Evolutionary conservation across 2,888 invertebrate species (phyloP).

Genomic region (Drosophila mimetica): DNA sequence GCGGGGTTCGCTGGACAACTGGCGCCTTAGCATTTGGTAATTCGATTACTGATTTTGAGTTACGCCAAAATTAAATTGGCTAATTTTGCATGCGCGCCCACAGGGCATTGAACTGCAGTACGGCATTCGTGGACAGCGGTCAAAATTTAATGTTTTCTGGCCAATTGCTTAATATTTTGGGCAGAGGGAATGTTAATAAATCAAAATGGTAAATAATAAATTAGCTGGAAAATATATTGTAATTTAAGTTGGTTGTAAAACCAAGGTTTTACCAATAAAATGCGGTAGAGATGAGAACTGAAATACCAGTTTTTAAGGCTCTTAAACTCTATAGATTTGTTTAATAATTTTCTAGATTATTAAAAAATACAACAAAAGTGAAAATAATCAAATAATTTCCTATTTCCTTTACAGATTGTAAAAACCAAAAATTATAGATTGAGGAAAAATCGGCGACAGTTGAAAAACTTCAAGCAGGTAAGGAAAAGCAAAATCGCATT

Average conservation of each 20-base stretch:
- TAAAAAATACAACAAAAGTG: background rate
- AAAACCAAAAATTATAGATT: conserved; percentile 8
- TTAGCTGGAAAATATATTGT: background rate
- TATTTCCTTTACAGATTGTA: conserved; percentile 26
- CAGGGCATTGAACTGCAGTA: conserved; percentile 62
- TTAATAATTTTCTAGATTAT: background rate
- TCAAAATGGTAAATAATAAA: conserved; percentile 8
- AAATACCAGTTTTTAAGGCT: no score
- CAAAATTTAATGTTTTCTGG: conserved; percentile 6
- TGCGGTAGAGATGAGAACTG: no score
- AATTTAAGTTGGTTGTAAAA: no score
- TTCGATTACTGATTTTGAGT: conserved; percentile 58
- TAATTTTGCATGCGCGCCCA: conserved; percentile 53
- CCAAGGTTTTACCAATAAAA: no score
- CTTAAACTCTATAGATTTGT: no score
- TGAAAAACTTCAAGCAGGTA: conserved; percentile 57
- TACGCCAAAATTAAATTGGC: conserved; percentile 43
- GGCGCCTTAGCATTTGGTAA: conserved; percentile 68
- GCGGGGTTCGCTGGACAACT: conserved; percentile 16
- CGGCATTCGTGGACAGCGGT: conserved; percentile 8
- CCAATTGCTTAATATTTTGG: conserved; percentile 5
- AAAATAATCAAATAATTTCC: background rate
- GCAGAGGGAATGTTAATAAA: no score
- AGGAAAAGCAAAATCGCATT: conserved; percentile 38
- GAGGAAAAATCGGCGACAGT: conserved; percentile 19